Evolutionary conservation across 2,797 vertebrate species (phyloP).

Genomic region (Scomberomorus guttatus): DNA sequence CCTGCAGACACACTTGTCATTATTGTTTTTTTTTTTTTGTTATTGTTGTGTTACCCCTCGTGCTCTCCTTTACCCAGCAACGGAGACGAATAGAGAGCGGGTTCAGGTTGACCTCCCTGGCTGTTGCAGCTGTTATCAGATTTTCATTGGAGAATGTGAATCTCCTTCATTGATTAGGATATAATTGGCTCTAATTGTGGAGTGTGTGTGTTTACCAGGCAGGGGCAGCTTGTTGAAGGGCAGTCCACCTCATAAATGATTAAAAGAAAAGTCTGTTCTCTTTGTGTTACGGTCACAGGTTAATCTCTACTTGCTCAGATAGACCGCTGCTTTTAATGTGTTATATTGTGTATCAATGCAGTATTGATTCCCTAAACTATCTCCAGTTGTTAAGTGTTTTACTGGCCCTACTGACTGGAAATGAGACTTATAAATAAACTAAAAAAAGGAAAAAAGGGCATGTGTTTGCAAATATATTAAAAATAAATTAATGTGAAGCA

Average conservation of each 20-base stretch:
- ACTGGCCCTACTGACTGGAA: not conserved
- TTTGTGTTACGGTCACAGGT: constrained; percentile 41
- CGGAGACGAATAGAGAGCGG: constrained; percentile 83
- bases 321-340: not conserved
- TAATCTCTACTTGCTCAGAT: constrained; percentile 8
- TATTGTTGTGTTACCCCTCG: constrained; percentile 53
- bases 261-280: constrained; percentile 50
- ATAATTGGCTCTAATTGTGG: constrained; percentile 91
- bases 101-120: constrained; percentile 84
- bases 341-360: not conserved
- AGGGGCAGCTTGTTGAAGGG: constrained; percentile 71
- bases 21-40: not conserved
- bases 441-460: not conserved
- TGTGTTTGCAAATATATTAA: not conserved
- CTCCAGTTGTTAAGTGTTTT: not conserved
- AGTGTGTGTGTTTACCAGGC: constrained; percentile 63
- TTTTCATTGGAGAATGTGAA: constrained; percentile 90
- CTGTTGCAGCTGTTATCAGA: constrained; percentile 90
- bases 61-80: constrained; percentile 70
- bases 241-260: constrained; percentile 70
- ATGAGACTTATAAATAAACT: not conserved
- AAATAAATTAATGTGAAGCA: not conserved
- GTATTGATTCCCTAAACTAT: constrained; percentile 2
- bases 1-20: not conserved
- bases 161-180: constrained; percentile 90